Evolutionary conservation across 2,888 invertebrate species (phyloP), one percentile per base, ranked within the genome.

Genomic region (Neoaliturus tenellus): DNA sequence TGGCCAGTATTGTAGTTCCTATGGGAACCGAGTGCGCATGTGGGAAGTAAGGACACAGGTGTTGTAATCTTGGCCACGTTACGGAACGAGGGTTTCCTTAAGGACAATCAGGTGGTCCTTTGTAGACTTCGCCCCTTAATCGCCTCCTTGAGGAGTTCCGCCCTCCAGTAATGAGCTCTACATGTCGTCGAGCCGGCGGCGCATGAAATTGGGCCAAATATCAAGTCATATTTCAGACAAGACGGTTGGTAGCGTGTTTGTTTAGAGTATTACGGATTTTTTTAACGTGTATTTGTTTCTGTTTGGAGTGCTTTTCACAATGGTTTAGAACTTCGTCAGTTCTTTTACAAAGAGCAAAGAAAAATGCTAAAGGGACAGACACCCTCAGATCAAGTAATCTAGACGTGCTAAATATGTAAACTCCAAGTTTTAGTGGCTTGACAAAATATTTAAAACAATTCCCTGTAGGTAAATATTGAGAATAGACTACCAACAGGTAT

Each of bases 21-120:
- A 28, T 75, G 75, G 75, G 75, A 75, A 75, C 75, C 75, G 31
- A 44, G 44, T 23, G 4, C 23, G 5, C n/a, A n/a, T n/a, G 55
- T 55, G 55, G 55, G 62, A 62, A 62, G 25, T 5, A 31, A 28
- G 28, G 28, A 75, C 75, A 75, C 48, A 48, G 44, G 75, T 71
- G 6, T 35, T 71, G 5, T 39, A 75, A 75, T 75, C 75, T 75
- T 75, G 75, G 44, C 48, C 44, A 75, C 75, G 75, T 75, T 39
- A 75, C 75, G 75, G 75, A 44, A 75, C 75, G 20, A 14, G 17
- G 39, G 44, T 28, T 75, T 75, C 75, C 28, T 41, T 75, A 44
- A 41, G 75, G 75, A 75, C 75, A 75, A 75, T 75, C 75, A 75
- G 75, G 48, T 75, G 75, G 17, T 44, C 75, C 75, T 75, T 75